These are phyloP conservation scores for Nymphalis urticae DNA, from an alignment of 2,888 invertebrate species.

Conservation along the genomic window DNA sequence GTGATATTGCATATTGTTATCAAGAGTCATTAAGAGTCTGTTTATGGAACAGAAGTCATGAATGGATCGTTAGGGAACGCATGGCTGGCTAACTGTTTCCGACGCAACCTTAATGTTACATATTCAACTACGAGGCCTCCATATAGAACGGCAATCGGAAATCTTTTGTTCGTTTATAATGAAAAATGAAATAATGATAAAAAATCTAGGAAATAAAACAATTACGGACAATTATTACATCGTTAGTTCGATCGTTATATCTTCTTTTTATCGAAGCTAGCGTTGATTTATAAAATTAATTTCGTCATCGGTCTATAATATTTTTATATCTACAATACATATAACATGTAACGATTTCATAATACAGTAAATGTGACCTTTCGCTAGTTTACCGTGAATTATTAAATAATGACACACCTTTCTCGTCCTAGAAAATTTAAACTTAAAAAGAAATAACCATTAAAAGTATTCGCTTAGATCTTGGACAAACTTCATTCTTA, in stretches of 20 bases:
- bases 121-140: constrained; percentile 21
- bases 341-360: not conserved
- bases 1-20: constrained; percentile 22
- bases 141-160: constrained; percentile 28
- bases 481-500: too few species aligned
- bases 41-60: constrained; percentile 44
- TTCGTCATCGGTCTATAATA: not conserved
- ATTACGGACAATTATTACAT: not conserved
- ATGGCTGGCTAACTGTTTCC: constrained; percentile 56
- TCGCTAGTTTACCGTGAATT: too few species aligned
- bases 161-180: constrained; percentile 30
- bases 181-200: constrained; percentile 13
- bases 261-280: too few species aligned
- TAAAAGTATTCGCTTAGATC: too few species aligned
- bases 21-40: constrained; percentile 27
- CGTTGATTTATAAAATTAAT: too few species aligned
- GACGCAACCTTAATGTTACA: constrained; percentile 46
- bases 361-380: not conserved
- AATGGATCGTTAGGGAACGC: constrained; percentile 67
- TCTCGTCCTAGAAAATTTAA: too few species aligned
- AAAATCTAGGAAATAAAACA: not conserved
- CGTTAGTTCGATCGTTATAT: not conserved
- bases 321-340: not conserved
- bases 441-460: too few species aligned
- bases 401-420: too few species aligned